These are phyloP conservation scores for Agriopis leucophaearia DNA, from an alignment of 2,888 invertebrate species.

Conservation along the genomic window DNA sequence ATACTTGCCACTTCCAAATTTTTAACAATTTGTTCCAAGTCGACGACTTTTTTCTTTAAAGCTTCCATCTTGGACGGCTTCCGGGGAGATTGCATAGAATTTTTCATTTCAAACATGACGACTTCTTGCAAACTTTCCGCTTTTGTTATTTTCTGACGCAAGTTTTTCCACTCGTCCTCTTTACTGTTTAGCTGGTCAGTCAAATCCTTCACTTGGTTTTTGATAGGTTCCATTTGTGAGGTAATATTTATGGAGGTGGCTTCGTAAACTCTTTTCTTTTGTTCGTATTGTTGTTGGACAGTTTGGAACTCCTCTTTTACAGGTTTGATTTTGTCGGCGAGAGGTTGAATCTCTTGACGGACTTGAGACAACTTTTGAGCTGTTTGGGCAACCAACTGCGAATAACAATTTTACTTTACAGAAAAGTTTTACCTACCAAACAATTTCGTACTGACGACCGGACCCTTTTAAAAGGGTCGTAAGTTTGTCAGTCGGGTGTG, in stretches of 20 bases:
- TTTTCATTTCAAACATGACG: constrained; percentile 83
- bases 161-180: constrained; percentile 85
- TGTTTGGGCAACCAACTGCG: constrained; percentile 88
- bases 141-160: constrained; percentile 84
- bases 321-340: constrained; percentile 86
- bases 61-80: constrained; percentile 87
- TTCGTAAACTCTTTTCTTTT: constrained; percentile 89
- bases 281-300: constrained; percentile 88
- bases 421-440: constrained; percentile 30
- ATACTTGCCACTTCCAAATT: constrained; percentile 75
- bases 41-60: constrained; percentile 87
- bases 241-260: constrained; percentile 86
- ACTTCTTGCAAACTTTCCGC: constrained; percentile 84
- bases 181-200: constrained; percentile 81
- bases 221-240: constrained; percentile 85
- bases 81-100: constrained; percentile 81
- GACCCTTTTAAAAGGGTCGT: constrained; percentile 22
- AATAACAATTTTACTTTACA: constrained; percentile 45
- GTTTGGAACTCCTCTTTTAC: constrained; percentile 89
- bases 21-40: constrained; percentile 86
- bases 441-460: constrained; percentile 21
- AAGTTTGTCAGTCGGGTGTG: constrained; percentile 15
- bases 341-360: constrained; percentile 79
- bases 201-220: constrained; percentile 82
- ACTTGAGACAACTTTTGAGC: constrained; percentile 83